Base-by-base conservation (phyloP, 2,888 invertebrate species). In the Zele albiditarsus region DNA sequence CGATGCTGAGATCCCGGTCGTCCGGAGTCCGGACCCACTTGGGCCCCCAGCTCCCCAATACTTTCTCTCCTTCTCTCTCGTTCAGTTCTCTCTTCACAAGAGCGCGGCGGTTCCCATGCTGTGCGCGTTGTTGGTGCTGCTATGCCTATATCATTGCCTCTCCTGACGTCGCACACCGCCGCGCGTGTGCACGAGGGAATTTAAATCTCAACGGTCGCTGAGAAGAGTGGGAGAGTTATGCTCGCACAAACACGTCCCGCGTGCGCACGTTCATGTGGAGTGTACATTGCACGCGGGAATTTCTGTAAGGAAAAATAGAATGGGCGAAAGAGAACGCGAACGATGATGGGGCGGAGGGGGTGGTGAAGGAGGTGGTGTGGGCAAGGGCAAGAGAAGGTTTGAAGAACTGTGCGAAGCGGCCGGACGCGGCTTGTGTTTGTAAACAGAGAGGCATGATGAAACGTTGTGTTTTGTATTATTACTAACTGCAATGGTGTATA, bases 171-270 rank as follows among this genome's bases (percentile, higher is more conserved):
- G 80, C 77, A 75, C 76, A 77, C 77, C 78, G 76, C 79, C 80
- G 80, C 84, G 20, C 53, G 53, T 20, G 75, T 79, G 78, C 80
- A 53, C 80, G 63, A 82, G 84, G 85, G 88, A 89, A 89, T 89
- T 89, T 86, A 87, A 89, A 87, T 88, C 88, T 87, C 88, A 89
- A 89, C 89, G 85, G 89, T 89, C 88, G 85, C 80, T 81, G 82
- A 80, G 80, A 28, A 66, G 58, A 60, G 72, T 69, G 67, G 74
- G 71, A 49, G 69, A 42, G 53, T 49, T 49, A 71, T 53, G 20
- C 46, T 5, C 46, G 46, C n/a, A 46, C 46, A n/a, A 46, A 46
- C 46, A 46, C 46, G n/a, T 46, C n/a, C n/a, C 69, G 63, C 67
- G 63, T 57, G 42, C 57, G 60, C 31, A 49, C n/a, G 49, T 65